Percentiles rank a stretch among this genome's conserved stretches.
These are phyloP conservation scores for Ailuropoda melanoleuca DNA, from an alignment of 2,113 vertebrate genomes.

Conservation along the genomic window DNA sequence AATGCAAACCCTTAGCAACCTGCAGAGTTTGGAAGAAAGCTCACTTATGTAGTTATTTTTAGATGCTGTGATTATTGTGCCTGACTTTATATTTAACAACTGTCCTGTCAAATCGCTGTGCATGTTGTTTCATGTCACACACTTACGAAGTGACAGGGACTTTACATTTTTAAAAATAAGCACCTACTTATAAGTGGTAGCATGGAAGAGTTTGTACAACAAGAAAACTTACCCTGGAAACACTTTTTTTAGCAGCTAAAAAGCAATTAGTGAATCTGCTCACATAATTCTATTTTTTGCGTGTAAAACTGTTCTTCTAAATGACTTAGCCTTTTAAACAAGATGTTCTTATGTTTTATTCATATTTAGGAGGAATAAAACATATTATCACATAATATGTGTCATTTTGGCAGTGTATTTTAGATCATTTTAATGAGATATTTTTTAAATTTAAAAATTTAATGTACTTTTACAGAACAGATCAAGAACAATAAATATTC, in stretches of 20 bases:
- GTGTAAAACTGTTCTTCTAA: conserved; percentile 17
- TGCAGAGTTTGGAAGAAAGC: background rate
- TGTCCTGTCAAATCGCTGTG: conserved; percentile 6
- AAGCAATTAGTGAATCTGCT: background rate
- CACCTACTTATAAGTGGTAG: background rate
- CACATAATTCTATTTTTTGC: conserved; percentile 1
- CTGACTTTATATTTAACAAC: conserved; percentile 60
- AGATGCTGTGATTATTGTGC: conserved; percentile 21
- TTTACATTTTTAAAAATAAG: background rate
- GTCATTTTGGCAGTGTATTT: conserved; percentile 3
- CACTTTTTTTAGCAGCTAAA: conserved; percentile 25
- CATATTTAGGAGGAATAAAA: background rate
- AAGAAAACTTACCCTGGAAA: conserved; percentile 27
- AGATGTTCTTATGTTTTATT: conserved; percentile 47
- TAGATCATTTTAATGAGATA: background rate
- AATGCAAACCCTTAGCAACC: background rate
- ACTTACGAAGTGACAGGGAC: background rate
- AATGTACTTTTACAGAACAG: background rate
- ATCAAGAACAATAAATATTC: background rate
- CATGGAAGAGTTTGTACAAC: background rate
- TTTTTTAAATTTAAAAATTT: background rate
- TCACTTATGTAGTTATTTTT: conserved; percentile 35
- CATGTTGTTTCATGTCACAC: conserved; percentile 28
- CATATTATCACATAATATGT: background rate
- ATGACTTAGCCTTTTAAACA: conserved; percentile 28